These are phyloP conservation scores for Ceratitis capitata DNA, from an alignment of 1,140 invertebrate species.

Conservation along the genomic window DNA sequence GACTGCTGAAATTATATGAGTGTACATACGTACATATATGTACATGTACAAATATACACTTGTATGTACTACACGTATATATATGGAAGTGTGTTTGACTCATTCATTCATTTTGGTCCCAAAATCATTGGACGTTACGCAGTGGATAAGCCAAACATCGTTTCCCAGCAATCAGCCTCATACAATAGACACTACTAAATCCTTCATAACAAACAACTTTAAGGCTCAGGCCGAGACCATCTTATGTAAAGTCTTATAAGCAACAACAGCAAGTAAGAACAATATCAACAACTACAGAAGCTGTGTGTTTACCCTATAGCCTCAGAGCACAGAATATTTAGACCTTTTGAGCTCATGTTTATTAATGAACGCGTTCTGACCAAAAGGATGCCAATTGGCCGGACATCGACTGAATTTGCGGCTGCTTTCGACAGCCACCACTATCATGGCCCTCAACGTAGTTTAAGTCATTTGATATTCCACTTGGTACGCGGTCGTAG, in stretches of 20 bases:
- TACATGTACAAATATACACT: not conserved
- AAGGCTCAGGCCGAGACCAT: not conserved
- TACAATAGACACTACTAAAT: not conserved
- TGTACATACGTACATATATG: not conserved
- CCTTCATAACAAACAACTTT: slow-evolving; percentile 14
- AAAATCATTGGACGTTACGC: not conserved
- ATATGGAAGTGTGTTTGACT: too few relatives aligned
- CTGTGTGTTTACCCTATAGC: not conserved
- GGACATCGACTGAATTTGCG: not conserved
- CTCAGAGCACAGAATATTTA: not conserved
- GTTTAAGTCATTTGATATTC: slow-evolving; percentile 27
- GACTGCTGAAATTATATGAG: not conserved
- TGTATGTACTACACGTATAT: not conserved
- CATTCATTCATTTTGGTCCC: too few relatives aligned
- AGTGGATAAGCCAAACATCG: not conserved
- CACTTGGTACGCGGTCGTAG: not conserved
- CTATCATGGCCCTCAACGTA: not conserved
- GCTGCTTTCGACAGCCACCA: not conserved
- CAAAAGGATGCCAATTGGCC: slow-evolving; percentile 6
- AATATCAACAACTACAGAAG: not conserved
- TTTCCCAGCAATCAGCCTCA: not conserved
- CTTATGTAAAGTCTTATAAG: not conserved
- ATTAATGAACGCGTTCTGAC: slow-evolving; percentile 2
- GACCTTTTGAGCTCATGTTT: slow-evolving; percentile 19
- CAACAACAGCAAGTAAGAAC: not conserved